Evolutionary conservation across 1,140 invertebrate genomes (phyloP).

Genomic region (Potamilus streckersoni): DNA sequence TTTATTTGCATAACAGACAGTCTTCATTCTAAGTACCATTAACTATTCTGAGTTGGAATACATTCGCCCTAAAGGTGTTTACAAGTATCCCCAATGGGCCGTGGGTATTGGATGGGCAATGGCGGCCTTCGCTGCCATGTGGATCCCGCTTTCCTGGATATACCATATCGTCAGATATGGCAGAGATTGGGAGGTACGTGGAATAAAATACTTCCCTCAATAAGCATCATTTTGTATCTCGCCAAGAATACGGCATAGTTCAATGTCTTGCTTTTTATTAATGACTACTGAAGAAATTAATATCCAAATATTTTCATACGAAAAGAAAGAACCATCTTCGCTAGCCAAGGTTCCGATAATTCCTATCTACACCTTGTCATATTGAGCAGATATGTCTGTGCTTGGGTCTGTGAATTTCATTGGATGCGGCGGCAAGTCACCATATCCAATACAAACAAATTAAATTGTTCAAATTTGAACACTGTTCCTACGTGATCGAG

Average conservation of each 20-base stretch:
- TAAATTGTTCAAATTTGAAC: too few relatives aligned
- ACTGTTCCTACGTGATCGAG: neutral
- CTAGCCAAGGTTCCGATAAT: neutral
- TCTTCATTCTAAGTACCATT: slow-evolving; percentile 72
- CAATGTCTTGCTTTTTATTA: neutral
- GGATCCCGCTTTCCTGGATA: slow-evolving; percentile 72
- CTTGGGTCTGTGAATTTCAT: too few relatives aligned
- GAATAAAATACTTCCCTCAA: neutral
- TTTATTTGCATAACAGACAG: slow-evolving; percentile 24
- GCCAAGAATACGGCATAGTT: neutral
- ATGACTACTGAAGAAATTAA: neutral
- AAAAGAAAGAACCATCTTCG: neutral
- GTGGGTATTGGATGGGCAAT: slow-evolving; percentile 73
- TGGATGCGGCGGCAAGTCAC: too few relatives aligned
- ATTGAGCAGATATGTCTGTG: too few relatives aligned
- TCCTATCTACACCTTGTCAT: too few relatives aligned
- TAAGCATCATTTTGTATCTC: neutral
- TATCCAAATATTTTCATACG: too few relatives aligned
- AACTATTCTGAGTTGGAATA: slow-evolving; percentile 74
- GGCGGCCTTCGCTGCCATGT: slow-evolving; percentile 72
- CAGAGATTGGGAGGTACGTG: slow-evolving; percentile 32
- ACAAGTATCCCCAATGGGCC: slow-evolving; percentile 74
- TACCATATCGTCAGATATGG: slow-evolving; percentile 65
- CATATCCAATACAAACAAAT: too few relatives aligned
- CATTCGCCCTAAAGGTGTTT: slow-evolving; percentile 35